Conservation (phyloP, 2,888 invertebrate species). For the Cryptophagus acutangulus region DNA sequence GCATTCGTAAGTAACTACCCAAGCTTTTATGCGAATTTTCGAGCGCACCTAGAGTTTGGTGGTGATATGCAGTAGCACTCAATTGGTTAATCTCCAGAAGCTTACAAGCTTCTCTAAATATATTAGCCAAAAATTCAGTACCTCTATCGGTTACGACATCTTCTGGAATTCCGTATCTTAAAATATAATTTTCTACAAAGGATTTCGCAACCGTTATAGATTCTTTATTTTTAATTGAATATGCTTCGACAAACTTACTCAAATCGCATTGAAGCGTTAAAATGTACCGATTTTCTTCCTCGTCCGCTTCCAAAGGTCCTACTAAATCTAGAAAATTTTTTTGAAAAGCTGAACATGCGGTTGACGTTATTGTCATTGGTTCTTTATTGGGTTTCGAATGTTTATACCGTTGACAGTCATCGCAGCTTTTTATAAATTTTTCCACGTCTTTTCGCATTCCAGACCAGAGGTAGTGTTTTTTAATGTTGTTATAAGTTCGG, state of each 20-base stretch:
- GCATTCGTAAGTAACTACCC: conserved; percentile 17
- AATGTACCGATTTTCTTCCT: conserved; percentile 14
- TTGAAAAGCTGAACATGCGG: conserved; percentile 20
- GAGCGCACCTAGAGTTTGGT: conserved; percentile 15
- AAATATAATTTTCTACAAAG: conserved; percentile 14
- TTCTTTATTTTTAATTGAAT: conserved; percentile 11
- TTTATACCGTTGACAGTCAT: conserved; percentile 17
- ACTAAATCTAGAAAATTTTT: conserved; percentile 21
- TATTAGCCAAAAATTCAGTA: conserved; percentile 11
- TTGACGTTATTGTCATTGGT: conserved; percentile 18
- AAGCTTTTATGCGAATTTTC: conserved; percentile 22
- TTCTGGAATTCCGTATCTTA: conserved; percentile 17
- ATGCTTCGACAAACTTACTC: conserved; percentile 11
- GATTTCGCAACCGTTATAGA: conserved; percentile 10
- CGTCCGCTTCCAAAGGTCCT: conserved; percentile 17
- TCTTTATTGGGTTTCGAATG: conserved; percentile 7
- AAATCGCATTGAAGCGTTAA: conserved; percentile 13
- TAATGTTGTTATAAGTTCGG: too few species aligned
- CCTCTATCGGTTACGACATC: conserved; percentile 18
- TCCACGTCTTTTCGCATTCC: conserved; percentile 19
- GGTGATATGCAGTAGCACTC: conserved; percentile 15
- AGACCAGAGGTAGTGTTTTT: conserved; percentile 18
- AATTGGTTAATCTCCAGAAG: conserved; percentile 15
- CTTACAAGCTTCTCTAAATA: conserved; percentile 16
- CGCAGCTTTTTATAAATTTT: conserved; percentile 22